Conservation (phyloP, 2,888 invertebrate species). For the Coenonympha arcania region DNA sequence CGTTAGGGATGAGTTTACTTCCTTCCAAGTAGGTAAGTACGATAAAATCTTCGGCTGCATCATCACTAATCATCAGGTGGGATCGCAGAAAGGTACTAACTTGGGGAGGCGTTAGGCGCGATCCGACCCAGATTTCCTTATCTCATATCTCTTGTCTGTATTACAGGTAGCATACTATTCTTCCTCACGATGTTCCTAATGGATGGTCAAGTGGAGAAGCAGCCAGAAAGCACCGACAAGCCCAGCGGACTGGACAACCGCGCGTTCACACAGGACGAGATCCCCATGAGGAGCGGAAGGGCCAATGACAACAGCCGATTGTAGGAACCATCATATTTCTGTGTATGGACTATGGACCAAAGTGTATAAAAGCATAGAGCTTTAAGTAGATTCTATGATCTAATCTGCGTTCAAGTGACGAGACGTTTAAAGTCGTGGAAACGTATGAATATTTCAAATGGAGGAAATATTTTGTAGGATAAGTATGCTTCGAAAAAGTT, state of each 20-base stretch:
- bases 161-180: conserved; percentile 84
- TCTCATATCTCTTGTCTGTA: conserved; percentile 2
- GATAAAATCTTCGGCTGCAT: no score
- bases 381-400: no score
- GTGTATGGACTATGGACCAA: conserved; percentile 2
- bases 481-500: no score
- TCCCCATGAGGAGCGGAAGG: conserved; percentile 9
- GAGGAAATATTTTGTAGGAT: no score
- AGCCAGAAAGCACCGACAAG: conserved; percentile 5
- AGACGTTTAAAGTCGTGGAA: not conserved
- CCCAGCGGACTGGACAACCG: conserved; percentile 20
- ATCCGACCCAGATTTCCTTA: no score
- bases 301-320: conserved; percentile 25
- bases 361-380: not conserved
- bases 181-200: conserved; percentile 86
- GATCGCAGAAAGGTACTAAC: no score
- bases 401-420: no score
- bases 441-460: not conserved
- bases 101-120: no score
- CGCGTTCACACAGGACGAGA: conserved; percentile 20
- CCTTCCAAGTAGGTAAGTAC: no score
- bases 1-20: no score
- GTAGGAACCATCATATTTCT: conserved; percentile 7
- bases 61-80: no score
- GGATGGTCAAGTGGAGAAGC: conserved; percentile 69